A percentile compares a stretch with the other conserved stretches of the same genome.
Evolutionary conservation across 2,797 vertebrate genomes (phyloP).

Genomic region (Dendrocincla tyrannina): DNA sequence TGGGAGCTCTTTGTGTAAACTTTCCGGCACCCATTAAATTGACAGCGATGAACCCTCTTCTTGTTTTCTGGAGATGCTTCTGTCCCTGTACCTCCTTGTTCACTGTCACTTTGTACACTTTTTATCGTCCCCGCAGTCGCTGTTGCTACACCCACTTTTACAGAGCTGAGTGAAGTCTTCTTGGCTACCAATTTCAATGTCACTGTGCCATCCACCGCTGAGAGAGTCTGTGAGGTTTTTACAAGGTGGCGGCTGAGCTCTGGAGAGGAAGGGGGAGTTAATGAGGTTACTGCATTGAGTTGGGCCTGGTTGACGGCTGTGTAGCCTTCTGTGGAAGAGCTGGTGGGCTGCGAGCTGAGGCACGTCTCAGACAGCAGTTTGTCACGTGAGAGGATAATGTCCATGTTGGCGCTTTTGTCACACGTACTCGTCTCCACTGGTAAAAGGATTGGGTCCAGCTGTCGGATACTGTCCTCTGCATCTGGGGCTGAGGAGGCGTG

Average conservation of each 20-base stretch:
- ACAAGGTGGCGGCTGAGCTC: slow-evolving; percentile 95
- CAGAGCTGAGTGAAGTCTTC: slow-evolving; percentile 88
- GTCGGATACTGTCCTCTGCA: slow-evolving; percentile 83
- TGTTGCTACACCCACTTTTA: slow-evolving; percentile 83
- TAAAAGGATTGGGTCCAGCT: slow-evolving; percentile 83
- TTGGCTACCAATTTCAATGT: slow-evolving; percentile 94
- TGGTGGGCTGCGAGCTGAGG: slow-evolving; percentile 80
- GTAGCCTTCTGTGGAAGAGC: slow-evolving; percentile 83
- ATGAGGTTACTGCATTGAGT: slow-evolving; percentile 95
- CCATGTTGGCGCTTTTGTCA: slow-evolving; percentile 81
- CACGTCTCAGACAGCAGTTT: slow-evolving; percentile 86
- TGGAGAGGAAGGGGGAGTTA: slow-evolving; percentile 96
- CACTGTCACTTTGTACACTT: slow-evolving; percentile 87
- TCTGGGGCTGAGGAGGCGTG: slow-evolving; percentile 87
- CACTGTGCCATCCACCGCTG: slow-evolving; percentile 90
- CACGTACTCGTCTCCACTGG: slow-evolving; percentile 77
- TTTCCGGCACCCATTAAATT: slow-evolving; percentile 98
- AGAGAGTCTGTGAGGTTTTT: slow-evolving; percentile 91
- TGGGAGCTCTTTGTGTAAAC: slow-evolving; percentile 99
- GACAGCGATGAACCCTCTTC: slow-evolving; percentile 98
- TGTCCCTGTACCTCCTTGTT: slow-evolving; percentile 81
- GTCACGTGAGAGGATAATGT: slow-evolving; percentile 84
- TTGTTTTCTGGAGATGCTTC: slow-evolving; percentile 94
- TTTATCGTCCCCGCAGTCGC: slow-evolving; percentile 79
- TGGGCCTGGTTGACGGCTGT: slow-evolving; percentile 91